phyloP scores from a whole-genome alignment of 2,888 invertebrate genomes.

The Drosophila longiperda region DNA sequence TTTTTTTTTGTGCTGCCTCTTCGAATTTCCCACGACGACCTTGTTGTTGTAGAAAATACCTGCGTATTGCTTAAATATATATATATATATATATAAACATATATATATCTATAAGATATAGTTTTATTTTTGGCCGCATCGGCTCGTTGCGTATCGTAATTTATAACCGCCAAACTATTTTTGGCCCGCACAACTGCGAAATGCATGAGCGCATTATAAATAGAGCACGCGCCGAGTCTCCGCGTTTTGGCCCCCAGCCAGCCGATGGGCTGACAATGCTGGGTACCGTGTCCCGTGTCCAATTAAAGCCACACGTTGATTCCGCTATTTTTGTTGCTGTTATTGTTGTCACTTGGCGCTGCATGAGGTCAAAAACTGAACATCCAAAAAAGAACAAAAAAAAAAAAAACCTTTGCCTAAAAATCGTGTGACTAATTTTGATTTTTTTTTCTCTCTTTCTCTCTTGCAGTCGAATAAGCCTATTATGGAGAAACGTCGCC shows the following conservation, averaged over 20 bases:
- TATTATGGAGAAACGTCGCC: conserved; percentile 95
- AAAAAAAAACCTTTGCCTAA: neutral
- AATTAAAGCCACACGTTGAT: conserved; percentile 79
- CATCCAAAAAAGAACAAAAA: neutral
- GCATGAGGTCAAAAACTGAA: conserved; percentile 72
- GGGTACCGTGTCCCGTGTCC: conserved; percentile 56
- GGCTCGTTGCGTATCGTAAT: conserved; percentile 72
- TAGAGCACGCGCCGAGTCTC: conserved; percentile 81
- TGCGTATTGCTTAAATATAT: conserved; percentile 44
- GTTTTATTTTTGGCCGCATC: conserved; percentile 67
- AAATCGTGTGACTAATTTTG: conserved; percentile 59
- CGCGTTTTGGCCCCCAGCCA: conserved; percentile 80
- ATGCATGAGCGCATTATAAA: conserved; percentile 71
- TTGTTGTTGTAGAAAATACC: conserved; percentile 66
- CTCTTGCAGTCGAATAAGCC: conserved; percentile 93
- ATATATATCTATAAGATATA: neutral
- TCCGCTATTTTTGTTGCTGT: conserved; percentile 65
- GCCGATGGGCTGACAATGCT: conserved; percentile 45
- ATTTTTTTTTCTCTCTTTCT: conserved; percentile 16
- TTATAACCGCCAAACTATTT: conserved; percentile 81
- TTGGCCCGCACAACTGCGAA: conserved; percentile 42
- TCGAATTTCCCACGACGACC: conserved; percentile 76
- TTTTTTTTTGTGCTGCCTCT: conserved; percentile 58
- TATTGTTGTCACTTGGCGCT: conserved; percentile 59
- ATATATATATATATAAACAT: neutral